Percentiles rank a stretch among this genome's conserved stretches.
phyloP scores from a whole-genome alignment of 2,797 vertebrate species.

The Sebastolobus altivelis region DNA sequence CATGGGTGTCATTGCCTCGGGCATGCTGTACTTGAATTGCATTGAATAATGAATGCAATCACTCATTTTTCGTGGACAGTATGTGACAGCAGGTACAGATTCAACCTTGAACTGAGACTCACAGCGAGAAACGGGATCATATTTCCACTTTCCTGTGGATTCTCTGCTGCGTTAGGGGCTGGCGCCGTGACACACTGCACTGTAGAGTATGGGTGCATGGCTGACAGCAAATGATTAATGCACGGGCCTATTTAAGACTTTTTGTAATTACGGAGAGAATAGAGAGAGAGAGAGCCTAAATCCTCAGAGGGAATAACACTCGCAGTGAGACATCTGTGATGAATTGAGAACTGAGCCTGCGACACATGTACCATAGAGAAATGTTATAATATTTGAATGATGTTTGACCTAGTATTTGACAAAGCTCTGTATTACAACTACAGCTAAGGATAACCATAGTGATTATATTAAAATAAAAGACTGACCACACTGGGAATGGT shows the following conservation, averaged over 20 bases:
- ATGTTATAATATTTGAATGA: constrained; percentile 58
- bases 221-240: constrained; percentile 69
- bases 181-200: constrained; percentile 37
- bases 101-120: constrained; percentile 50
- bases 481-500: constrained; percentile 1
- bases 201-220: constrained; percentile 18
- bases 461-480: constrained; percentile 48
- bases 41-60: neutral
- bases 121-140: neutral
- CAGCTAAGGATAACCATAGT: constrained; percentile 33
- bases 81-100: constrained; percentile 5
- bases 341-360: constrained; percentile 43
- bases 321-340: constrained; percentile 51
- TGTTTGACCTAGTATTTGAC: constrained; percentile 58
- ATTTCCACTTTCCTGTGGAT: constrained; percentile 21
- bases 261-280: constrained; percentile 71
- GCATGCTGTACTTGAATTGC: neutral
- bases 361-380: constrained; percentile 39
- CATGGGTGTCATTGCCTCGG: too few relatives aligned
- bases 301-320: constrained; percentile 51
- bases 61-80: neutral
- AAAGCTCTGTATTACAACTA: constrained; percentile 23
- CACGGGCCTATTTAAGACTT: constrained; percentile 64
- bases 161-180: constrained; percentile 18
- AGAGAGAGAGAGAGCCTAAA: constrained; percentile 43